Evolutionary conservation across 2,888 invertebrate genomes (phyloP).

Genomic region (Lithophane ornitopus): DNA sequence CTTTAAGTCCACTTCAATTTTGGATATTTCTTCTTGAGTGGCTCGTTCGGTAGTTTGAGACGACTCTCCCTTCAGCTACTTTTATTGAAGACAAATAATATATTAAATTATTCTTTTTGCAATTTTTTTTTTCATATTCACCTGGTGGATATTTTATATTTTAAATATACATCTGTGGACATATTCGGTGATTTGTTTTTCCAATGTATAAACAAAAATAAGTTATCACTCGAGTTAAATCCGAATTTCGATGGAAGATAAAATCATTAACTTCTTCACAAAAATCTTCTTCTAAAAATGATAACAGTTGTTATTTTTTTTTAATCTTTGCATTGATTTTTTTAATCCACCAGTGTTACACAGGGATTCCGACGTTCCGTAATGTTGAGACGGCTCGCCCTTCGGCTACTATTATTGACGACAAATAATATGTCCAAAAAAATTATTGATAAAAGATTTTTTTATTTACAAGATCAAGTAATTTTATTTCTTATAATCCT

Average conservation of each 20-base stretch:
- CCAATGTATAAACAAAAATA: not conserved
- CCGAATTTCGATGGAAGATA: too few relatives aligned
- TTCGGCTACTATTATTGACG: too few relatives aligned
- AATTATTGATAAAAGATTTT: too few relatives aligned
- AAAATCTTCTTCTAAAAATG: too few relatives aligned
- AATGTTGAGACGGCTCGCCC: too few relatives aligned
- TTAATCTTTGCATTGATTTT: not conserved
- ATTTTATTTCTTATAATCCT: too few relatives aligned
- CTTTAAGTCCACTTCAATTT: not conserved
- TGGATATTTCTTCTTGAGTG: not conserved
- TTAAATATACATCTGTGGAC: not conserved
- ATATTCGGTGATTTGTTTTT: not conserved
- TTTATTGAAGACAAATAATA: not conserved
- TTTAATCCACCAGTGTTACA: not conserved
- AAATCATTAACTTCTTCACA: too few relatives aligned
- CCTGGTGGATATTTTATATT: not conserved
- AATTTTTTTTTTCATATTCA: not conserved
- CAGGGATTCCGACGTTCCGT: too few relatives aligned
- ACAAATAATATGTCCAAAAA: too few relatives aligned
- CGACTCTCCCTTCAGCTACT: not conserved
- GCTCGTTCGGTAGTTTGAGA: not conserved
- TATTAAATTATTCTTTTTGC: not conserved
- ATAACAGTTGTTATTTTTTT: too few relatives aligned
- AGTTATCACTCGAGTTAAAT: not conserved
- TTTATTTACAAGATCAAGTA: too few relatives aligned